A percentile compares a stretch with the other conserved stretches of the same genome.
phyloP scores from a whole-genome alignment of 2,888 invertebrate genomes.

The Meliscaeva auricollis region DNA sequence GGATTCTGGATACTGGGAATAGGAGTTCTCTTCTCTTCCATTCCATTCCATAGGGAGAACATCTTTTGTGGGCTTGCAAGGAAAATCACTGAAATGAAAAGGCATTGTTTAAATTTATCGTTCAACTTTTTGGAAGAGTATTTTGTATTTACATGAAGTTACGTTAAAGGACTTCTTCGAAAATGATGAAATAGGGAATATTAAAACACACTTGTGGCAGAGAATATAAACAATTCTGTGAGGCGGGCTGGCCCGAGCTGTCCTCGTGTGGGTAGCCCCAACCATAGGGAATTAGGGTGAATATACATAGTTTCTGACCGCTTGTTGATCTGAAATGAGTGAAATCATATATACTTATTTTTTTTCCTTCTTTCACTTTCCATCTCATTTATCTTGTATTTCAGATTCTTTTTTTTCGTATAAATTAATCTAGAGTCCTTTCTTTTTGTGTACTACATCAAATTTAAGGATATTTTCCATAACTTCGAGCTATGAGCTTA shows the following conservation, averaged over 20 bases:
- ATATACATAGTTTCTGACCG: slow-evolving; percentile 10
- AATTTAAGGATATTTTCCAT: background rate
- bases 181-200: slow-evolving; percentile 30
- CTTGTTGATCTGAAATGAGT: slow-evolving; percentile 26
- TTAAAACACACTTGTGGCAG: slow-evolving; percentile 23
- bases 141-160: slow-evolving; percentile 8
- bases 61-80: background rate
- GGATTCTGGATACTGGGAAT: background rate
- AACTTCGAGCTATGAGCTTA: background rate
- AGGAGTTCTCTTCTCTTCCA: background rate
- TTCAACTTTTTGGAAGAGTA: slow-evolving; percentile 16
- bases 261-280: background rate
- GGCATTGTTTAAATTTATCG: slow-evolving; percentile 32
- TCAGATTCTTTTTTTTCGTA: background rate
- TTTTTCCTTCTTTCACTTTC: background rate
- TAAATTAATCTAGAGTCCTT: background rate
- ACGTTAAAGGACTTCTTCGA: slow-evolving; percentile 8
- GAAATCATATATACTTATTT: background rate
- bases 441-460: background rate
- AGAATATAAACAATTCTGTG: slow-evolving; percentile 15
- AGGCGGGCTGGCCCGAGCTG: background rate
- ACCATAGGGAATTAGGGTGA: background rate
- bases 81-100: slow-evolving; percentile 37
- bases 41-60: background rate
- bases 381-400: slow-evolving; percentile 22